Conservation (phyloP, 2,888 invertebrate species). For the Xylota sylvarum region DNA sequence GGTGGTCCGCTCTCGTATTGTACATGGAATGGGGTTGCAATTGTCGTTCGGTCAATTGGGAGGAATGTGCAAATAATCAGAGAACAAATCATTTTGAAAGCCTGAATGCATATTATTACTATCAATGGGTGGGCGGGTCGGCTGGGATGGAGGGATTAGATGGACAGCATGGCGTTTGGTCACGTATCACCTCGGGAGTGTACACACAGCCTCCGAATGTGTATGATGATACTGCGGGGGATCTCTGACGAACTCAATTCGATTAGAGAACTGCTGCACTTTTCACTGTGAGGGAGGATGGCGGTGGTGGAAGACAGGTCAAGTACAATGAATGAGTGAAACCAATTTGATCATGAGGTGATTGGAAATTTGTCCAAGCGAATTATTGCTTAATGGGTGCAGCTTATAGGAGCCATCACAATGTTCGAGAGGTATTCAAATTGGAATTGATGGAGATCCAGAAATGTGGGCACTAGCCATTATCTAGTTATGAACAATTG, state of each 20-base stretch:
- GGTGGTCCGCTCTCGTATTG: conserved; percentile 24
- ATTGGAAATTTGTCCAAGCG: conserved; percentile 42
- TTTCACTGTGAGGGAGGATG: neutral
- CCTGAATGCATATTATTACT: conserved; percentile 69
- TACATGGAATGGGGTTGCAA: conserved; percentile 72
- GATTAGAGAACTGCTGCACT: conserved; percentile 62
- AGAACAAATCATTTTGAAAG: conserved; percentile 62
- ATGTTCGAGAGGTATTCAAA: neutral
- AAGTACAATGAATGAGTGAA: conserved; percentile 35
- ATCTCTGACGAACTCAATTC: conserved; percentile 65
- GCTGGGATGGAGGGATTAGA: conserved; percentile 27
- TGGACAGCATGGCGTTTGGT: conserved; percentile 75
- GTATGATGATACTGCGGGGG: conserved; percentile 63
- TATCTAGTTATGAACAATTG: conserved; percentile 25
- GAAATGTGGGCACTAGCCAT: neutral
- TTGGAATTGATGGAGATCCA: conserved; percentile 1
- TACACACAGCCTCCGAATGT: conserved; percentile 5
- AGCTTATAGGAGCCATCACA: neutral
- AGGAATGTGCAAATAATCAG: conserved; percentile 75
- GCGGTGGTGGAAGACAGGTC: conserved; percentile 36
- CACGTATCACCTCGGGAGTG: conserved; percentile 68
- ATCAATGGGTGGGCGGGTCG: neutral
- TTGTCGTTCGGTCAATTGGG: conserved; percentile 69
- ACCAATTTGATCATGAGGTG: conserved; percentile 34
- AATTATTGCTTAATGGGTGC: conserved; percentile 3